Evolutionary conservation across 2,888 invertebrate species (phyloP), one percentile per base, ranked within the genome.

Genomic region (Limulus polyphemus): DNA sequence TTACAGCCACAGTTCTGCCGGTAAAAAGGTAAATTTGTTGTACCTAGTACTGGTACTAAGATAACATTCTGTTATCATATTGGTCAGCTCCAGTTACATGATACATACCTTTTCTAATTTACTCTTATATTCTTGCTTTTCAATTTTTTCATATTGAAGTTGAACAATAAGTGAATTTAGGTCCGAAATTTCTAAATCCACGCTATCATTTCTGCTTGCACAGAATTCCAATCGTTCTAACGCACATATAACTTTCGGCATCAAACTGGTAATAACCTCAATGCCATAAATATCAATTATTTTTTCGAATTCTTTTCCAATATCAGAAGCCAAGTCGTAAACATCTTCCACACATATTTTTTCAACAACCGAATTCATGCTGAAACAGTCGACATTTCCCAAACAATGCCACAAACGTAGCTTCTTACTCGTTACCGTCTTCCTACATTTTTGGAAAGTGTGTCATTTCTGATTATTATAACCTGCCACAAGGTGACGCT

Each of bases 301-400:
- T 78, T 88, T 88, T 79, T 98, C 95, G 76, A 97, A 97, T 80
- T 98, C 97, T 77, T 94, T 93, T 68, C 97, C 97, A 75, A 98
- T 97, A 73, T 92, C 93, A 62, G 94, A 90, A 59, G 98, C 98
- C 73, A 97, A 84, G 78, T 97, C 98, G 77, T 98, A 99, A 61
- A 98, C 98, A 80, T 98, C 95, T 60, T 65, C 64, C 14, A 69
- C 66, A 51, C 32, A 32, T 32, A 32, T 7, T 32, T 32, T 32
- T 32, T 32, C 32, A 32, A 32, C 32, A 32, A 32, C 32, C 1
- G 32, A 32, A 32, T 32, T 32, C 32, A 32, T 32, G 1, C 32
- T 32, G 32, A 32, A 32, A 32, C 32, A 32, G 32, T 1, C 3
- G 32, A 32, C 32, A 32, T 32, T 32, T 3, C 32, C 32, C 5